Evolutionary conservation across 2,113 vertebrate genomes (phyloP), one percentile per base, ranked within the genome.

Genomic region (Gallinago paraguaiae): DNA sequence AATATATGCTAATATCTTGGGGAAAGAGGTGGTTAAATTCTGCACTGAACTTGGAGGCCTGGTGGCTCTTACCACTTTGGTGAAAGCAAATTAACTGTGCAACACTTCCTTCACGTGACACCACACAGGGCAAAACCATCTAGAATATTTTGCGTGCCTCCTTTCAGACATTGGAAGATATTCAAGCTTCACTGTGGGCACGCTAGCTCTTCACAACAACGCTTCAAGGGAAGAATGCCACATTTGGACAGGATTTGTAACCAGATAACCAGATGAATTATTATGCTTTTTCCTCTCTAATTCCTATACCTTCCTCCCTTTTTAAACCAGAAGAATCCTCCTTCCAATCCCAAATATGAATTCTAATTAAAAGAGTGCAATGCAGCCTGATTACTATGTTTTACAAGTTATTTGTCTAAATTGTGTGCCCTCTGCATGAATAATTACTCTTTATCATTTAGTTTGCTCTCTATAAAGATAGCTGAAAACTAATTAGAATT

Each of bases 391-490:
- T 93, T 71, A 59, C n/a, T 65, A 19, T 72, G 57, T 84, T 94
- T 94, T 92, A 94, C 92, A 95, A 82, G 86, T 94, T 89, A 92
- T 95, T 96, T 92, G 50, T 95, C 91, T 92, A 93, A 95, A 97
- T 95, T 91, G 85, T 7, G 46, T 54, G 37, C 45, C 41, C 78
- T 85, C 19, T 54, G 13, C 85, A 92, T 76, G 74, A 95, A 87
- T 94, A 97, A 93, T 92, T 92, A 88, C 31, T 82, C 59, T 70
- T 91, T 94, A 93, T 95, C 94, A 80, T 87, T 88, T 39, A 46
- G 61, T 84, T 95, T 88, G 6, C 35, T 91, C 31, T 92, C 80
- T 69, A 50, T 84, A 93, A 95, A 96, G 92, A 91, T 69, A 95
- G 81, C 45, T 91, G 81, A 91, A 67, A 94, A 46, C 57, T 93